A percentile compares a stretch with the other conserved stretches of the same genome.
Conservation (phyloP, 2,888 invertebrate species). For the Campaea margaritaria region DNA sequence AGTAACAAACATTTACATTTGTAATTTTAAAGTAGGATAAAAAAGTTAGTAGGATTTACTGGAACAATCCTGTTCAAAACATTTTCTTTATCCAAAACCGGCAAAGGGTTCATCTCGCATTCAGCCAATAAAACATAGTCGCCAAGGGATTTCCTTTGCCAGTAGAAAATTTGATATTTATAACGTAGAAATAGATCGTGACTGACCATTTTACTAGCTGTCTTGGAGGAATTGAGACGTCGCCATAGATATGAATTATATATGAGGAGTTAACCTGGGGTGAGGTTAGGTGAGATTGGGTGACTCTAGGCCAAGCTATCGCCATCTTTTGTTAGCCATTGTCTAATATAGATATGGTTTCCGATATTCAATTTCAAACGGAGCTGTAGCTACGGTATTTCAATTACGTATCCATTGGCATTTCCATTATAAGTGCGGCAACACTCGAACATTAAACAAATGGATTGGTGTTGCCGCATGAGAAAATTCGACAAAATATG, state of each 20-base stretch:
- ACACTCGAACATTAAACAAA: too few relatives aligned
- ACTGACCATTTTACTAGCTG: conserved; percentile 11
- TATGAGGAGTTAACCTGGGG: conserved; percentile 11
- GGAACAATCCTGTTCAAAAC: background rate
- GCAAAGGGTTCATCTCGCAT: conserved; percentile 1
- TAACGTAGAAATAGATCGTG: conserved; percentile 17
- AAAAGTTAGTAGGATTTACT: too few relatives aligned
- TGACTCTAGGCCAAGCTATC: background rate
- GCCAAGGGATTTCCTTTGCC: conserved; percentile 2
- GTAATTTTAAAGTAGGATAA: too few relatives aligned
- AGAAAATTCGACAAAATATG: too few relatives aligned
- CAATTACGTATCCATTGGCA: too few relatives aligned
- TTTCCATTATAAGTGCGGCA: too few relatives aligned
- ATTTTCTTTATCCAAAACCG: background rate
- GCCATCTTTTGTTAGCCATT: background rate
- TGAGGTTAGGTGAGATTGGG: background rate
- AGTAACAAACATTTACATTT: too few relatives aligned
- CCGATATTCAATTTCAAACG: background rate
- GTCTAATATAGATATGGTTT: background rate
- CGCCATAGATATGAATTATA: conserved; percentile 6
- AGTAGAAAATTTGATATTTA: conserved; percentile 25
- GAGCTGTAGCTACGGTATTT: too few relatives aligned
- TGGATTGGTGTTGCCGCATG: too few relatives aligned
- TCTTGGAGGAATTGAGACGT: conserved; percentile 12
- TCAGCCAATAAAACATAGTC: conserved; percentile 7